Evolutionary conservation across 2,888 invertebrate species (phyloP), one percentile per base, ranked within the genome.

Genomic region (Minunthozetes semirufus): DNA sequence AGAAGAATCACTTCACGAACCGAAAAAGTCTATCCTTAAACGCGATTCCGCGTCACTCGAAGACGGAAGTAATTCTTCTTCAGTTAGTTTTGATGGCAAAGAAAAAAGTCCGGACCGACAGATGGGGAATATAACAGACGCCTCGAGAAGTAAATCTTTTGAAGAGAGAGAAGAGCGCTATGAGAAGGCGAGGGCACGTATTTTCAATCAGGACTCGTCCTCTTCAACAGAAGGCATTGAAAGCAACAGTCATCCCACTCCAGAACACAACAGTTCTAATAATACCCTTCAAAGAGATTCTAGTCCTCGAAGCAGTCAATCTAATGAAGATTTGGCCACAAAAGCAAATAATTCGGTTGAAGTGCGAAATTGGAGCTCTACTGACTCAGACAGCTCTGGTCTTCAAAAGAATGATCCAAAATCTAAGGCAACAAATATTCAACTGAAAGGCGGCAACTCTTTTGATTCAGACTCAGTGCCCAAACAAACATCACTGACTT

Each of bases 131-230:
- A 50, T 75, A 11, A 86, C 87, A 79, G 88, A 89, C 76, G 88
- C 87, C 79, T 85, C 89, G 75, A 86, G 89, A 77, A 89, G 90
- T 83, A 92, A 91, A 82, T 92, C 94, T 79, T 89, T 94, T 80
- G 95, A 96, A 83, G 94, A 95, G 83, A 86, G 95, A 38, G 93
- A 94, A 84, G 90, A 90, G 81, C 92, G 93, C 80, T 95, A 95
- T 82, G 91, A 92, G 82, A 88, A 90, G 81, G 92, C 89, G 72
- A 86, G 92, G 76, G 87, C 90, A 78, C 87, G 94, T 83, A 95
- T 95, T 85, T 95, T 95, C 82, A 90, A 87, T 84, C 86, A 82
- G 81, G 86, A 25, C 15, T 48, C 46, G 1, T 42, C 42, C 3
- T 74, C 74, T 22, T 68, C 70, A 13, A 50, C 74, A 11, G 48